Conservation (phyloP, 2,113 vertebrate genomes). For the Oenanthe melanoleuca region DNA sequence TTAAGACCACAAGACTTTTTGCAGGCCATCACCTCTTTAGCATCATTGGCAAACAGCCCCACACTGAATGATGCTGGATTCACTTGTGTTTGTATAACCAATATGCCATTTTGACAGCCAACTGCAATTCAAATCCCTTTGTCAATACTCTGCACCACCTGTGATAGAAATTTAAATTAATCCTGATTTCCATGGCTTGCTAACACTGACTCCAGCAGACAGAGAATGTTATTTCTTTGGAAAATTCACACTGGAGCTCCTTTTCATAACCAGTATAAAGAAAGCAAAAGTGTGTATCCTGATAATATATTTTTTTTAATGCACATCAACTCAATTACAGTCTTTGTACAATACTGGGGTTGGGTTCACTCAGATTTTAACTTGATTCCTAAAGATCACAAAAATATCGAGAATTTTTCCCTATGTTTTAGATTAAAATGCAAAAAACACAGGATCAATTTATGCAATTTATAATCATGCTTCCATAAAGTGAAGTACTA, state of each 20-base stretch:
- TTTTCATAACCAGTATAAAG: neutral
- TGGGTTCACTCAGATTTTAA: neutral
- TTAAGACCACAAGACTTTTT: neutral
- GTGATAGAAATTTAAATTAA: slow-evolving; percentile 27
- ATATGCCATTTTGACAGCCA: neutral
- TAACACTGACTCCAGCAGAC: neutral
- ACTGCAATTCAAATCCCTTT: slow-evolving; percentile 32
- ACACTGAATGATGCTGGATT: neutral
- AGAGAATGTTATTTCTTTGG: neutral
- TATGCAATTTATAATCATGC: neutral
- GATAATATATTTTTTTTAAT: neutral
- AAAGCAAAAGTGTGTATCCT: neutral
- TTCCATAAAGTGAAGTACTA: neutral
- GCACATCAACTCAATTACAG: neutral
- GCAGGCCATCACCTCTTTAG: neutral
- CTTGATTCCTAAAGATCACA: neutral
- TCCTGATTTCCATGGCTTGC: neutral
- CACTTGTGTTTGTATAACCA: neutral
- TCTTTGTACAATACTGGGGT: accelerated
- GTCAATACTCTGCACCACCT: slow-evolving; percentile 3
- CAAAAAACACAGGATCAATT: neutral
- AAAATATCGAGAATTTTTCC: neutral
- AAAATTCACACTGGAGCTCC: neutral
- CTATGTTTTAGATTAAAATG: neutral
- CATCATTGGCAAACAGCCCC: neutral